These are phyloP conservation scores for Sturnira hondurensis DNA, from an alignment of 2,113 vertebrate genomes.

Conservation along the genomic window DNA sequence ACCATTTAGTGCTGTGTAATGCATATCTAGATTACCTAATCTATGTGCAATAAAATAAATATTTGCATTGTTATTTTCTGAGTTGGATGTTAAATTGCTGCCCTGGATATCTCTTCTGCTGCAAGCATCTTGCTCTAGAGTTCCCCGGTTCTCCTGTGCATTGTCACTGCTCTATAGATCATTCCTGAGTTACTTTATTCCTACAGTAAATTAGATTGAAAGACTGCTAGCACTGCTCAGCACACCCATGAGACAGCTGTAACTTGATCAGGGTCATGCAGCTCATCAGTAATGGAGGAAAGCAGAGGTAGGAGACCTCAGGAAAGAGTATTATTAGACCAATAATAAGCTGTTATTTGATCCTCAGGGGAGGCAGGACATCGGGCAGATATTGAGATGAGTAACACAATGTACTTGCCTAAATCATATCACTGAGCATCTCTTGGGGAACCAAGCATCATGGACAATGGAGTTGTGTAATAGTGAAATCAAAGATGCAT, in stretches of 20 bases:
- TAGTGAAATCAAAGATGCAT: not conserved
- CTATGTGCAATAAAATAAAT: not conserved
- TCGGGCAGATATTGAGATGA: not conserved
- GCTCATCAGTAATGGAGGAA: slow-evolving; percentile 19
- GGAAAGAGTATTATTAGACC: not conserved
- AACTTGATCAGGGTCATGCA: slow-evolving; percentile 36
- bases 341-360: not conserved
- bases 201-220: slow-evolving; percentile 57
- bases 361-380: not conserved
- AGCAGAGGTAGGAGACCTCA: not conserved
- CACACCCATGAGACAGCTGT: slow-evolving; percentile 17
- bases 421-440: not conserved
- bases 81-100: not conserved
- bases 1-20: not conserved
- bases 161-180: not conserved
- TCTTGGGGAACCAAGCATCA: not conserved
- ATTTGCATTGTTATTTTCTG: not conserved
- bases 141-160: not conserved
- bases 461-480: not conserved
- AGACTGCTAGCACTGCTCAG: slow-evolving; percentile 25
- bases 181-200: slow-evolving; percentile 39
- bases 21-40: not conserved
- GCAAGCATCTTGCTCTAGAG: not conserved
- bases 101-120: not conserved
- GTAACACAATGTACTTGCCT: not conserved